A percentile compares a stretch with the other conserved stretches of the same genome.
Conservation (phyloP, 2,797 vertebrate genomes). For the Acanthiza pusilla region DNA sequence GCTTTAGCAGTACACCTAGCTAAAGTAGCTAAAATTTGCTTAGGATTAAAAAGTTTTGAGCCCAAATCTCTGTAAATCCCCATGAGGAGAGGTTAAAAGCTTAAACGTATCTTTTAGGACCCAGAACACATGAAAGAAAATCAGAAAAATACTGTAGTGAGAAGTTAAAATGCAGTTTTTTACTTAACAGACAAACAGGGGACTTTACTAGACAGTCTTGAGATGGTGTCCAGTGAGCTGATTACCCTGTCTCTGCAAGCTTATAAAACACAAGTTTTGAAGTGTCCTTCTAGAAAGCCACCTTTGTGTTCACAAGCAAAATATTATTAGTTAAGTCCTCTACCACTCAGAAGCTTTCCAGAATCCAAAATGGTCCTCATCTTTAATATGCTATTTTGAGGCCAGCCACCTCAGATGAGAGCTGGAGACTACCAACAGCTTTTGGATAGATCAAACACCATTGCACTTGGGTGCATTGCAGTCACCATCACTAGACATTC, state of each 20-base stretch:
- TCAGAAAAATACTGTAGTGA: not conserved
- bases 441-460: not conserved
- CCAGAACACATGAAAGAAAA: not conserved
- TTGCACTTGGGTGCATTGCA: not conserved
- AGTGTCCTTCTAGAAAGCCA: not conserved
- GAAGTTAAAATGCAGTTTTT: not conserved
- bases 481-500: not conserved
- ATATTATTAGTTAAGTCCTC: not conserved
- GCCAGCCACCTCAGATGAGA: not conserved
- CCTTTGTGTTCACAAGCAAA: not conserved
- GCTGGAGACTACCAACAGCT: not conserved
- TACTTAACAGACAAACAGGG: not conserved
- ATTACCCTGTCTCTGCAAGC: fast-evolving
- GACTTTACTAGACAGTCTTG: not conserved
- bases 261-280: not conserved
- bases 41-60: not conserved
- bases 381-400: not conserved
- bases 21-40: not conserved
- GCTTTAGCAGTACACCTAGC: not conserved
- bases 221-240: not conserved
- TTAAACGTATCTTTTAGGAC: not conserved
- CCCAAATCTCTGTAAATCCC: not conserved
- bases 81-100: not conserved
- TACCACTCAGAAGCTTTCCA: not conserved
- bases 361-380: not conserved